phyloP scores from a whole-genome alignment of 2,113 vertebrate genomes.

The Pica pica region DNA sequence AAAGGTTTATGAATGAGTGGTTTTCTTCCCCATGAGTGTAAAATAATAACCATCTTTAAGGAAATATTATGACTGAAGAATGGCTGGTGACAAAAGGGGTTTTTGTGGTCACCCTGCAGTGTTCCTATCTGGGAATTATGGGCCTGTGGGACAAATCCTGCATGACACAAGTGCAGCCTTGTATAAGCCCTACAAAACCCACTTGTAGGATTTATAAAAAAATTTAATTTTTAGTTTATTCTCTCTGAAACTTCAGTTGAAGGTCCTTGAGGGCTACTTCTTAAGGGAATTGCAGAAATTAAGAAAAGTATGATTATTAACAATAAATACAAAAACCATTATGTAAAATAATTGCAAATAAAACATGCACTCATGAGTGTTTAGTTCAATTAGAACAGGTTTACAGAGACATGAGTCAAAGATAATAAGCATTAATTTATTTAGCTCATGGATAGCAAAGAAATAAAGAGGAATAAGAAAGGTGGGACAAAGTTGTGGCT shows the following conservation, averaged over 20 bases:
- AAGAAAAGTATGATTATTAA: neutral
- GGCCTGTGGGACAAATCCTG: neutral
- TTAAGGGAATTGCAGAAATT: neutral
- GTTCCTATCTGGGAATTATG: neutral
- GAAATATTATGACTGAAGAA: neutral
- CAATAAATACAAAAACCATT: neutral
- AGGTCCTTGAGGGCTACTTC: neutral
- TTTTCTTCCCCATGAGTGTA: neutral
- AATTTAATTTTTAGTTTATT: neutral
- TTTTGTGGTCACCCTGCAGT: neutral
- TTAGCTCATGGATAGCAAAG: neutral
- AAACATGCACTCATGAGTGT: neutral
- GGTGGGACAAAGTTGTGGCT: neutral
- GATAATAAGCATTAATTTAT: neutral
- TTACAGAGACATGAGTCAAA: neutral
- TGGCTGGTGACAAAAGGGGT: neutral
- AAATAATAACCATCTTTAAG: neutral
- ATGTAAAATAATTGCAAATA: neutral
- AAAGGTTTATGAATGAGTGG: neutral
- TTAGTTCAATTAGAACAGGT: neutral
- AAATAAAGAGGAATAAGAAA: neutral
- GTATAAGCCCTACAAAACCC: neutral
- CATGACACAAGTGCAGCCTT: neutral
- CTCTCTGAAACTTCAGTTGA: neutral
- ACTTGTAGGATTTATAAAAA: neutral